These are phyloP conservation scores for Linnaemya vulpina DNA, from an alignment of 2,888 invertebrate species.

Conservation along the genomic window DNA sequence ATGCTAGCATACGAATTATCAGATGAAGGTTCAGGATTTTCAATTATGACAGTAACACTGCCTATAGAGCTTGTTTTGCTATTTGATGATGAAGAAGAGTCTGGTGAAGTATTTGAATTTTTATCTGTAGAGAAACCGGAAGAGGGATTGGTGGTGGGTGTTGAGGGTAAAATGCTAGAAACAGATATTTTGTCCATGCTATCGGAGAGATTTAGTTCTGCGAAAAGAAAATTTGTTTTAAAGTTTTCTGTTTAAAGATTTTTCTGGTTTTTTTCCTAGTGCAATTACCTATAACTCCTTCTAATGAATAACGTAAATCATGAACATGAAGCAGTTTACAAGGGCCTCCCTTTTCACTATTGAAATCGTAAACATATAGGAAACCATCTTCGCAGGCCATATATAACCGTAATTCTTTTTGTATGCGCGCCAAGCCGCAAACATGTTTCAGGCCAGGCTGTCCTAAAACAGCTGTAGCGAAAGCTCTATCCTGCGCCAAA, in stretches of 20 bases:
- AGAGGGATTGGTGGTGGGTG: constrained; percentile 58
- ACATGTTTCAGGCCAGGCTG: constrained; percentile 81
- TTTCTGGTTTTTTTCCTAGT: neutral
- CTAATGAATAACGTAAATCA: constrained; percentile 81
- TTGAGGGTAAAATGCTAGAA: constrained; percentile 45
- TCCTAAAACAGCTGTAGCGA: constrained; percentile 81
- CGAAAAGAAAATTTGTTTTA: constrained; percentile 1
- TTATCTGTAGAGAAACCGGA: constrained; percentile 49
- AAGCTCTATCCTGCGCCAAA: constrained; percentile 82
- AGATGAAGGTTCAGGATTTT: constrained; percentile 78
- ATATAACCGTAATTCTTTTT: constrained; percentile 80
- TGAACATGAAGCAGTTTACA: constrained; percentile 81
- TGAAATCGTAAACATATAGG: constrained; percentile 82
- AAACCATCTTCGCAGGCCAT: constrained; percentile 83
- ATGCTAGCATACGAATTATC: constrained; percentile 91
- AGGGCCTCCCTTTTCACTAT: constrained; percentile 79
- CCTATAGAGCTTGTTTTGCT: constrained; percentile 68
- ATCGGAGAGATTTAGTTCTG: constrained; percentile 79
- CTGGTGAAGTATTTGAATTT: neutral
- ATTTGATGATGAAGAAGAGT: constrained; percentile 49
- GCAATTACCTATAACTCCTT: constrained; percentile 80
- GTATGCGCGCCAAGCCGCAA: constrained; percentile 80
- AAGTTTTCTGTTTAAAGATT: neutral
- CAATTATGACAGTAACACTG: constrained; percentile 78
- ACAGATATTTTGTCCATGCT: constrained; percentile 79